phyloP scores from a whole-genome alignment of 2,113 vertebrate genomes.

The Ia io region DNA sequence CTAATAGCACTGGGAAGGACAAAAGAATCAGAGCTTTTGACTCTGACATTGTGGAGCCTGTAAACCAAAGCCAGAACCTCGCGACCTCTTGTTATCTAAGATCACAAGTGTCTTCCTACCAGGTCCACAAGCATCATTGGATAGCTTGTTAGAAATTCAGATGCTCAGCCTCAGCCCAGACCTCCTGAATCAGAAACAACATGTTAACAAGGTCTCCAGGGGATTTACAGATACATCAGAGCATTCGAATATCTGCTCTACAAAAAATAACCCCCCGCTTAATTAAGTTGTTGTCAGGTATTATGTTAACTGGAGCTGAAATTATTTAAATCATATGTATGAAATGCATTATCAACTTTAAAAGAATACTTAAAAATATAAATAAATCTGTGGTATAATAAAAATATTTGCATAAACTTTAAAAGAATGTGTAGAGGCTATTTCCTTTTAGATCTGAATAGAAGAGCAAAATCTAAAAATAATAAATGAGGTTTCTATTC shows the following conservation, averaged over 20 bases:
- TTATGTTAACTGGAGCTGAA: not conserved
- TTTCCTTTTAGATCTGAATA: not conserved
- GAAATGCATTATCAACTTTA: not conserved
- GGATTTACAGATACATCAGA: not conserved
- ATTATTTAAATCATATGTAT: not conserved
- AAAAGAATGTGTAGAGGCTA: not conserved
- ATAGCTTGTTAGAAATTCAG: not conserved
- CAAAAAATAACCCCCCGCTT: not conserved
- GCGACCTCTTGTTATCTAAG: not conserved
- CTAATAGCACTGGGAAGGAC: not conserved
- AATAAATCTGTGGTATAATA: not conserved
- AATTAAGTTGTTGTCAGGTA: not conserved
- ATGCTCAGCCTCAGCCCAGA: not conserved
- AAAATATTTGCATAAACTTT: not conserved
- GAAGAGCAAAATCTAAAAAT: not conserved
- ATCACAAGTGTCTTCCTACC: not conserved
- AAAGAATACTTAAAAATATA: not conserved
- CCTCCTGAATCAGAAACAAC: not conserved
- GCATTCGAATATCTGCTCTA: not conserved
- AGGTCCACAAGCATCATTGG: not conserved
- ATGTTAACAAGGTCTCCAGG: not conserved
- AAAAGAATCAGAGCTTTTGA: not conserved
- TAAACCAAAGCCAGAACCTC: not conserved
- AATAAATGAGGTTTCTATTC: not conserved
- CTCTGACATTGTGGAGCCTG: not conserved